phyloP scores from a whole-genome alignment of 2,113 vertebrate species.

The Upupa epops region DNA sequence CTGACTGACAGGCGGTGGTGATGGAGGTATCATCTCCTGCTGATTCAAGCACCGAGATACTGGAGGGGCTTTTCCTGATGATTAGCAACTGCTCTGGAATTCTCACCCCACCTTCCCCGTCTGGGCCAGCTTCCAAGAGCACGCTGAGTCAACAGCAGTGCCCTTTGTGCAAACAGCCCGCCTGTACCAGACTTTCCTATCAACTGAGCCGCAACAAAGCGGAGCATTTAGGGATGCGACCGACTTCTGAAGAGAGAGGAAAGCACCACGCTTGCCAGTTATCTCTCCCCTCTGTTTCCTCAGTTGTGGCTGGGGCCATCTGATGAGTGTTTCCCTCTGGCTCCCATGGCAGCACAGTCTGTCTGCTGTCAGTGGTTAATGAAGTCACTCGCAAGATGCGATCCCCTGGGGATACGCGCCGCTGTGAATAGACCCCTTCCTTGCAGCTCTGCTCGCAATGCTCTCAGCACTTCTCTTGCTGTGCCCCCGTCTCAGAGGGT shows the following conservation, averaged over 20 bases:
- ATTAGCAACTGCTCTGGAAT: neutral
- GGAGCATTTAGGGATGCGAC: neutral
- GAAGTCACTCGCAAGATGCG: slow-evolving; percentile 31
- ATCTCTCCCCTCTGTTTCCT: slow-evolving; percentile 30
- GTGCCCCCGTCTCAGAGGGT: neutral
- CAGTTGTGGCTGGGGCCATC: slow-evolving; percentile 56
- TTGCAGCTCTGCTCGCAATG: neutral
- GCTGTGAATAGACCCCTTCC: slow-evolving; percentile 46
- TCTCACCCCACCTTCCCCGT: neutral
- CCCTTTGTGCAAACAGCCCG: neutral
- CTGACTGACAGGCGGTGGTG: neutral
- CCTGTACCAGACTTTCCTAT: neutral
- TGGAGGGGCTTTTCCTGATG: neutral
- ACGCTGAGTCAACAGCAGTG: fast-evolving
- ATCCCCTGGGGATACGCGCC: slow-evolving; percentile 45
- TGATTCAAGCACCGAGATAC: neutral
- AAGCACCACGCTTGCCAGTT: slow-evolving; percentile 40
- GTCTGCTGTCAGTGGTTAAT: slow-evolving; percentile 65
- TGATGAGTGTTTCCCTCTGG: slow-evolving; percentile 48
- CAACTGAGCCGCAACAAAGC: neutral
- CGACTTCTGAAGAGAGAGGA: neutral
- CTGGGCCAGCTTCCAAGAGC: neutral
- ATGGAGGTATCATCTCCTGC: neutral
- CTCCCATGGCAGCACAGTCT: slow-evolving; percentile 33
- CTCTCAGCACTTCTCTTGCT: neutral